Base-by-base conservation (phyloP, 2,797 vertebrate species). In the Anniella stebbinsi region DNA sequence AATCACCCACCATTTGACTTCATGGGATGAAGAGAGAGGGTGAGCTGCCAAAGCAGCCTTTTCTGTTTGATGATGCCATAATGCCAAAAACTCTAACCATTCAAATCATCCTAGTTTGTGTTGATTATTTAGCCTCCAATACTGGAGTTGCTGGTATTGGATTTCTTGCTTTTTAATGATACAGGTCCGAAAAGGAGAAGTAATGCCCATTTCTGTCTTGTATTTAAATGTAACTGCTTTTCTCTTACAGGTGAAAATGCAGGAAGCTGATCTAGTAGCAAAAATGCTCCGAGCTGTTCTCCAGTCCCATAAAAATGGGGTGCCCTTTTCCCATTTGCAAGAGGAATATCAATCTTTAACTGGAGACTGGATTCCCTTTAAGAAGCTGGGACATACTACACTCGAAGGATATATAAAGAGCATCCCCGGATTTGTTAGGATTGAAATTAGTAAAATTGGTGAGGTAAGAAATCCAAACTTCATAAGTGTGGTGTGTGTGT, bases 241-340 rank as follows among this genome's bases (percentile, higher is more conserved):
- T 88, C 92, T 89, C 30, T 94, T 87, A 21, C 67, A 95, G 96
- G 92, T 66, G 89, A 98, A 96, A 94, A 98, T 99, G 98, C 95
- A 97, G 33, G 97, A 97, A 95, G 95, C 96, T 15, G 98, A 98
- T 89, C 95, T 97, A 30, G 95, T 98, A 84, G 97, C 98, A 80
- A 99, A 98, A 96, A 98, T 98, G 97, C 92, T 99, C 66, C 96
- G 98, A 80, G 97, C 98, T 80, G 98, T 99, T 30, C 97, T 99
- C 23, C 98, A 98, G 96, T 98, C 98, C 90, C 98, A 97, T 93
- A 99, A 98, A 95, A 86, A 90, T 0, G 98, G 98, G 0, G 97
- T 99, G 91, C 94, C 96, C 4, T 67, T 98, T 38, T 38, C 60
- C 21, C 96, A 76, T 9, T 96, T 99, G 36, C 98, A 98, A 96